These are phyloP conservation scores for Oconnorella tubifera DNA, from an alignment of 2,888 invertebrate species.

Conservation along the genomic window DNA sequence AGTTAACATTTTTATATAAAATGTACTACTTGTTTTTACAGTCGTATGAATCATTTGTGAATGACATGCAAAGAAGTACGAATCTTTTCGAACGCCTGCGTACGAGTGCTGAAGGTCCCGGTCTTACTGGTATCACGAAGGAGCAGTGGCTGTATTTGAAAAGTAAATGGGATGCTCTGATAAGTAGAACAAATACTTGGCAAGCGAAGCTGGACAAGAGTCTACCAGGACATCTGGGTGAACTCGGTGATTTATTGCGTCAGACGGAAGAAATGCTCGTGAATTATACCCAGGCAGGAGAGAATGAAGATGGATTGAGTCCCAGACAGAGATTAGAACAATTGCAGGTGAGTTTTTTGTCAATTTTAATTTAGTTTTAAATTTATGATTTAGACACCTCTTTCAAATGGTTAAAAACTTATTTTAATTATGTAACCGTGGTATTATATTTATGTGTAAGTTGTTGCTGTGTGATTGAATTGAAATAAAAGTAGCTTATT, in stretches of 20 bases:
- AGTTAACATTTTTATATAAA: no score
- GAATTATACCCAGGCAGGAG: conserved; percentile 30
- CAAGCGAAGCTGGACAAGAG: conserved; percentile 80
- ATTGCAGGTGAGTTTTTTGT: no score
- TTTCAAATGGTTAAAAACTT: no score
- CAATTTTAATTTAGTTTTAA: no score
- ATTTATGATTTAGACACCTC: no score
- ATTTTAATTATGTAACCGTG: no score
- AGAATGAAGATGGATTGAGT: no score
- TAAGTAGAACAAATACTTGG: conserved; percentile 59
- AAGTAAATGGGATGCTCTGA: not conserved
- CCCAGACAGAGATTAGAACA: no score
- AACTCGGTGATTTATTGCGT: conserved; percentile 83
- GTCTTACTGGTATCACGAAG: not conserved
- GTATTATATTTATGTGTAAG: no score
- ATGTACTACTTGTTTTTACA: not conserved
- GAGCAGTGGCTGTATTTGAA: not conserved
- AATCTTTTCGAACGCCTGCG: not conserved
- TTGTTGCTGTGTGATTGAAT: no score
- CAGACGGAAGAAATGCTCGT: conserved; percentile 62
- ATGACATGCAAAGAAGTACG: not conserved
- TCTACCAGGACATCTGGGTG: conserved; percentile 79
- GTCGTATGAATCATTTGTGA: conserved; percentile 5
- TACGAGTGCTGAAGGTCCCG: not conserved
- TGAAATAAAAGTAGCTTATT: no score